Evolutionary conservation across 1,140 invertebrate species (phyloP).

Genomic region (Macrobrachium nipponense): DNA sequence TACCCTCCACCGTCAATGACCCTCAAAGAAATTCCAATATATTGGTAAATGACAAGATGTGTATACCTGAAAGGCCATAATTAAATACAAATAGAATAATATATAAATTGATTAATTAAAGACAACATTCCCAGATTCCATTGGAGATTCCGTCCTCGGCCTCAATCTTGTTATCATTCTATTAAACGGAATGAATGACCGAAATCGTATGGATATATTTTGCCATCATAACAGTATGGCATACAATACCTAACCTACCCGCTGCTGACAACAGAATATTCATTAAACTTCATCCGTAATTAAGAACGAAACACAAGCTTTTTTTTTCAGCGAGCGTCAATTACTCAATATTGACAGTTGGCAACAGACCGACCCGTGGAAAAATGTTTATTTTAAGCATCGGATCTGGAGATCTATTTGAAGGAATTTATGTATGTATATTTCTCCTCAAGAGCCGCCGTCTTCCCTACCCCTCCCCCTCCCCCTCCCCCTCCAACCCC

Average conservation of each 20-base stretch:
- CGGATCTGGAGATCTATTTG: too few relatives aligned
- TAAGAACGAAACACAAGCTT: slow-evolving; percentile 1
- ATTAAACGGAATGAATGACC: slow-evolving; percentile 42
- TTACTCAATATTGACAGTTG: slow-evolving; percentile 23
- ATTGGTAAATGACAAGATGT: too few relatives aligned
- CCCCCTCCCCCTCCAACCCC: too few relatives aligned
- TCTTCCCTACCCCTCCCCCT: too few relatives aligned
- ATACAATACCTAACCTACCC: slow-evolving; percentile 4
- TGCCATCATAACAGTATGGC: slow-evolving; percentile 29
- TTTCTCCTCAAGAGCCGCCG: too few relatives aligned
- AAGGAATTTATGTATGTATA: too few relatives aligned
- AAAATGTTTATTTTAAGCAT: too few relatives aligned
- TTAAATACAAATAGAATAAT: neutral
- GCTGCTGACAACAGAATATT: slow-evolving; percentile 36
- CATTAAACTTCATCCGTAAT: neutral
- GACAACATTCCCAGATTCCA: neutral
- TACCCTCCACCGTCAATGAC: too few relatives aligned
- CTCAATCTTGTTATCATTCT: slow-evolving; percentile 56
- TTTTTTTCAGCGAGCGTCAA: neutral
- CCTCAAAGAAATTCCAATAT: too few relatives aligned
- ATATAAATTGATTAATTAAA: slow-evolving; percentile 11
- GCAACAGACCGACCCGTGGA: too few relatives aligned
- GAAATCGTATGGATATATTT: slow-evolving; percentile 14
- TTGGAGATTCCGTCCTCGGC: neutral
- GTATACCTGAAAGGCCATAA: too few relatives aligned